Percentiles rank a stretch among this genome's conserved stretches.
These are phyloP conservation scores for Scolopax bukidnonensis DNA, from an alignment of 2,797 vertebrate genomes.

Conservation along the genomic window DNA sequence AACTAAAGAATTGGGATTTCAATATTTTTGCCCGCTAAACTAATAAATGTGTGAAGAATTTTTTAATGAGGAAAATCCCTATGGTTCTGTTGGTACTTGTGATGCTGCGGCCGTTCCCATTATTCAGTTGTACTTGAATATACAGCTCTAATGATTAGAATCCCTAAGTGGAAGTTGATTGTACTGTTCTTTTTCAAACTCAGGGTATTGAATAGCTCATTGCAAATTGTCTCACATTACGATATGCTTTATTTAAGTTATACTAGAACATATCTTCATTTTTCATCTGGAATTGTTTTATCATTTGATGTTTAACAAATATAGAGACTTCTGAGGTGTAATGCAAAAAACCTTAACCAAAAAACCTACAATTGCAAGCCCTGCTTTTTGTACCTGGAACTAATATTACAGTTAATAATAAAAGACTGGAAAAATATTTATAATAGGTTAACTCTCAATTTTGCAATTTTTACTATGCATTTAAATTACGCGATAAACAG, in stretches of 20 bases:
- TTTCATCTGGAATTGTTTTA: not conserved
- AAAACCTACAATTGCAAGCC: not conserved
- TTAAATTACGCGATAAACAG: not conserved
- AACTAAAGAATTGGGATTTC: not conserved
- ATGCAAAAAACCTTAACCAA: not conserved
- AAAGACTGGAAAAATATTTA: not conserved
- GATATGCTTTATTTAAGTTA: not conserved
- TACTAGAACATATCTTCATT: not conserved
- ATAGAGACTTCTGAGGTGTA: not conserved
- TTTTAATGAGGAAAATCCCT: not conserved
- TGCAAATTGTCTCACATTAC: not conserved
- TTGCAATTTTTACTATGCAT: not conserved
- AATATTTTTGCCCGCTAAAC: not conserved
- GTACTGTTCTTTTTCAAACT: not conserved
- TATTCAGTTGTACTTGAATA: not conserved
- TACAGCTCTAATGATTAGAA: not conserved
- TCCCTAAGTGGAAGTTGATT: not conserved
- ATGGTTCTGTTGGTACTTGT: fast-evolving
- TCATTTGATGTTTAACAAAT: not conserved
- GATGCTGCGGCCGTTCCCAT: not conserved
- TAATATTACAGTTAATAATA: not conserved
- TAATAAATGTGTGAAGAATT: not conserved
- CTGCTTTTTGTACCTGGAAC: not conserved
- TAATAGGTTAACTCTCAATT: not conserved
- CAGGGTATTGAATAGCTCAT: fast-evolving